Evolutionary conservation across 2,113 vertebrate genomes (phyloP), one percentile per base, ranked within the genome.

Genomic region (Stegostoma tigrinum): DNA sequence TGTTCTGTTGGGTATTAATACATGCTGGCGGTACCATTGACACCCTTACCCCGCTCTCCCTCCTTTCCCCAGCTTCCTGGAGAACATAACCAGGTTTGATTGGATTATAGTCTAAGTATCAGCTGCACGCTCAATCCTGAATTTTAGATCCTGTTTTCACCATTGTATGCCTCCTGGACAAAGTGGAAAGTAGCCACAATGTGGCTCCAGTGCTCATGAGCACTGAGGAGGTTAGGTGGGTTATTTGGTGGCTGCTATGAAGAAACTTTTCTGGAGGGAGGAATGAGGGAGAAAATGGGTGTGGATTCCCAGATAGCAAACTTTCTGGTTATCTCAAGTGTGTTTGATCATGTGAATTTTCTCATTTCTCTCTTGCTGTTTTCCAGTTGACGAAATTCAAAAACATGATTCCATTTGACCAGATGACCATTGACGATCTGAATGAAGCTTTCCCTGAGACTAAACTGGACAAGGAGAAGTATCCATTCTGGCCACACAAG

Each of bases 391-490:
- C 97, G 95, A 98, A 98, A 96, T 97, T 98, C 87, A 98, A 75
- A 96, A 99, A 72, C 97, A 99, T 99, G 97, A 98, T 99, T 97
- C 99, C 99, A 2, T 99, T 99, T 95, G 99, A 99, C 1, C 98
- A 98, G 97, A 99, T 99, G 99, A 99, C 98, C 0, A 70, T 98
- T 0, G 98, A 99, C 0, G 99, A 99, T 95, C 96, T 98, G 86
- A 96, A 98, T 0, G 95, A 98, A 27, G 96, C 96, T 96, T 99
- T 99, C 97, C 99, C 98, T 0, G 99, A 99, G 97, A 98, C 98
- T 87, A 99, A 96, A 95, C 95, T 99, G 97, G 98, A 99, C 97
- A 99, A 97, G 97, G 97, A 97, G 96, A 99, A 99, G 55, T 78
- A 99, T 34, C 98, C 98, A 0, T 99, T 97, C 96, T 99, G 99